Percentiles rank a stretch among this genome's conserved stretches.
Conservation (phyloP, 2,113 vertebrate genomes). For the Osmerus mordax region DNA sequence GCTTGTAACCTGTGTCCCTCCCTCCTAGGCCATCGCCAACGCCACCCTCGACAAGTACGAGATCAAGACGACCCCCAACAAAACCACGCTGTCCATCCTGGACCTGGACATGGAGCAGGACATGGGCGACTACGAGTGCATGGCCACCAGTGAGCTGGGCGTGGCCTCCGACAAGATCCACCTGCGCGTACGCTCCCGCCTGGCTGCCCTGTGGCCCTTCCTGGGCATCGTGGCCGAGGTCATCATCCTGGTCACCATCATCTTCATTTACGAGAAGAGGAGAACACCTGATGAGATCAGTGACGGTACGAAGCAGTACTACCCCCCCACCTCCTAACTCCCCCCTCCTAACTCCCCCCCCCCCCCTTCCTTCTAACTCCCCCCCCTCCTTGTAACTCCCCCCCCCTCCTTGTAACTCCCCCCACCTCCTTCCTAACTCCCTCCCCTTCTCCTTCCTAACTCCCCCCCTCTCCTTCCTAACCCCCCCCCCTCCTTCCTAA, state of each 20-base stretch:
- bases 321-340: too few relatives aligned
- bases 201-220: conserved; percentile 96
- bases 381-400: too few relatives aligned
- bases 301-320: conserved; percentile 78
- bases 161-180: neutral
- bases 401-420: too few relatives aligned
- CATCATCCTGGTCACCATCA: conserved; percentile 88
- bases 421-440: too few relatives aligned
- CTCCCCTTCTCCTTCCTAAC: too few relatives aligned
- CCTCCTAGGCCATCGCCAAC: conserved; percentile 57
- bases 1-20: neutral
- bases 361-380: too few relatives aligned
- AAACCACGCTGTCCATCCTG: conserved; percentile 71
- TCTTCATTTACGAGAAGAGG: conserved; percentile 97
- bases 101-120: conserved; percentile 70
- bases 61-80: conserved; percentile 68
- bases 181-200: conserved; percentile 85
- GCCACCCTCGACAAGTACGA: conserved; percentile 61
- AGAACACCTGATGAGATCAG: conserved; percentile 89
- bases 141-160: conserved; percentile 58
- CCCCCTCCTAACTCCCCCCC: too few relatives aligned
- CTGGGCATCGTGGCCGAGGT: conserved; percentile 95
- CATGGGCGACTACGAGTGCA: conserved; percentile 77
- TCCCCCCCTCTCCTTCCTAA: too few relatives aligned
- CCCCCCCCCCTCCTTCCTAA: too few relatives aligned